These are phyloP conservation scores for Hippopotamyrus pictus DNA, from an alignment of 2,797 vertebrate species.

Conservation along the genomic window DNA sequence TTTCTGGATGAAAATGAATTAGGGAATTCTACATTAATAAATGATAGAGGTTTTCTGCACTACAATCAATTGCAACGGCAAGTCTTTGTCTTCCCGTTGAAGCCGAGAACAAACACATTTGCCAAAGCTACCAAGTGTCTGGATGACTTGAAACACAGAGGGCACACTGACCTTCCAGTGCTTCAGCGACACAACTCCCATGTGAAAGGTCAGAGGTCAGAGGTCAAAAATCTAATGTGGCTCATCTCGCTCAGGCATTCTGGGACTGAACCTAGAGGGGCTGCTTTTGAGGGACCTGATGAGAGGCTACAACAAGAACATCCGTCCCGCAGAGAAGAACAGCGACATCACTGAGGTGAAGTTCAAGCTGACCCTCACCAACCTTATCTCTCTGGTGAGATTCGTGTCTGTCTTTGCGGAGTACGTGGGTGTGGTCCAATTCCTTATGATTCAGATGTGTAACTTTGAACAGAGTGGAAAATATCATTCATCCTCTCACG, in stretches of 20 bases:
- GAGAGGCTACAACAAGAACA: constrained; percentile 73
- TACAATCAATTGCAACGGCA: background rate
- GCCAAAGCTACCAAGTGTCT: background rate
- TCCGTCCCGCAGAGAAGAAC: constrained; percentile 63
- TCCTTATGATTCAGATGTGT: background rate
- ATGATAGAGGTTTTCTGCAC: background rate
- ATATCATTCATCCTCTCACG: background rate
- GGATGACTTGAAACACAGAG: background rate
- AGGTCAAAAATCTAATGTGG: background rate
- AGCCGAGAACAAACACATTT: background rate
- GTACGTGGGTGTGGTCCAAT: background rate
- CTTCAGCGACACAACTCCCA: background rate
- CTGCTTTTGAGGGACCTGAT: constrained; percentile 77
- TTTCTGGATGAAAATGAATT: background rate
- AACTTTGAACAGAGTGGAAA: background rate
- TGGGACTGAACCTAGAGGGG: constrained; percentile 73
- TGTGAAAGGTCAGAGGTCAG: background rate
- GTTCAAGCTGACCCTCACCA: constrained; percentile 92
- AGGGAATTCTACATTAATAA: background rate
- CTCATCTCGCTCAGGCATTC: constrained; percentile 37
- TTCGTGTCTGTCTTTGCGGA: background rate
- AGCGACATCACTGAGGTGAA: constrained; percentile 72
- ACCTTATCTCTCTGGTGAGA: constrained; percentile 91
- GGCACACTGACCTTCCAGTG: background rate
- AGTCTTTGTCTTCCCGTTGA: background rate